A percentile compares a stretch with the other conserved stretches of the same genome.
phyloP scores from a whole-genome alignment of 1,140 invertebrate genomes.

The Orchestia grillus region DNA sequence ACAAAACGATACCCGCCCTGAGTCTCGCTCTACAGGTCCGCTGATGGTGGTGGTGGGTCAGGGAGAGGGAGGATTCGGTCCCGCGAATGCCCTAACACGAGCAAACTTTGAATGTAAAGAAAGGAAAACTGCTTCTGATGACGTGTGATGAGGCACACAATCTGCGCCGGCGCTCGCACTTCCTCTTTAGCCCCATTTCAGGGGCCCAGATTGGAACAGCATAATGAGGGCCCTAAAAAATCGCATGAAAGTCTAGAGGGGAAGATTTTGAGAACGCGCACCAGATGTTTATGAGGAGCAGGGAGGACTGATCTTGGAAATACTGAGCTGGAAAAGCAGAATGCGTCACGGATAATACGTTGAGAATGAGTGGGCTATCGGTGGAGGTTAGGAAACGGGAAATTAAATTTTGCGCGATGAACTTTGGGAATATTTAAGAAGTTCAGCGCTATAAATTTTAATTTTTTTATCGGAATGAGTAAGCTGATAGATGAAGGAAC shows the following conservation, averaged over 20 bases:
- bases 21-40: background rate
- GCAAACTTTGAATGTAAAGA: slow-evolving; percentile 35
- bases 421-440: background rate
- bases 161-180: background rate
- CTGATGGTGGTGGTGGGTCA: background rate
- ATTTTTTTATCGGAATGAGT: background rate
- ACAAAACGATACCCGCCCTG: background rate
- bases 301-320: background rate
- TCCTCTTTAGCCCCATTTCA: background rate
- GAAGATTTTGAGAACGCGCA: background rate
- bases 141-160: background rate
- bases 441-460: background rate
- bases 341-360: background rate
- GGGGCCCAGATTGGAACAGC: background rate
- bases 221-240: background rate
- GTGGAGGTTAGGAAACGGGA: background rate
- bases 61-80: background rate
- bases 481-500: background rate
- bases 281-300: background rate
- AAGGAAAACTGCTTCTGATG: slow-evolving; percentile 1
- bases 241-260: background rate
- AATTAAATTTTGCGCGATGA: background rate
- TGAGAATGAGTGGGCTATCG: background rate
- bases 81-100: background rate
- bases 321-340: background rate